phyloP scores from a whole-genome alignment of 2,888 invertebrate species.

The Thumatha senex region DNA sequence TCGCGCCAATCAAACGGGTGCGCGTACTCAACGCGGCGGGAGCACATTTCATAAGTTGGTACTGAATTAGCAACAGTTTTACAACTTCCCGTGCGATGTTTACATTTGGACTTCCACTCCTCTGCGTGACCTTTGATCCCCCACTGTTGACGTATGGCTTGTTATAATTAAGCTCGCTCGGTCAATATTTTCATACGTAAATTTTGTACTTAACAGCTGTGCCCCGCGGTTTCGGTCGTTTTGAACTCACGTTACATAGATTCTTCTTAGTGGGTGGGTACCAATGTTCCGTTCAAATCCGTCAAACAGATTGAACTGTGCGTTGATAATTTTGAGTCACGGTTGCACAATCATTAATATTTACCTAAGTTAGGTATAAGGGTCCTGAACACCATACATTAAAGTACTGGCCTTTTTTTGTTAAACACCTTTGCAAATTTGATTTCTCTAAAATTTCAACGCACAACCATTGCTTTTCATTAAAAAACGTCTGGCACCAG shows the following conservation, averaged over 20 bases:
- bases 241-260: too few species aligned
- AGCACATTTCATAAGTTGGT: conserved; percentile 24
- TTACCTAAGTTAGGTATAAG: too few species aligned
- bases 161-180: background rate
- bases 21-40: conserved; percentile 4
- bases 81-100: conserved; percentile 44
- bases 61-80: conserved; percentile 41
- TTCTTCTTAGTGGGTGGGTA: too few species aligned
- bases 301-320: too few species aligned
- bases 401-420: background rate
- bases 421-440: background rate
- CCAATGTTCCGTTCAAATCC: too few species aligned
- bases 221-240: too few species aligned
- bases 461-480: background rate
- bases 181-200: too few species aligned
- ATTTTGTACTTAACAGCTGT: too few species aligned
- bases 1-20: conserved; percentile 13
- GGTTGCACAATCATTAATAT: too few species aligned
- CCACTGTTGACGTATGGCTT: too few species aligned
- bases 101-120: conserved; percentile 40
- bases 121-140: conserved; percentile 10
- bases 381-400: too few species aligned
- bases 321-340: too few species aligned
- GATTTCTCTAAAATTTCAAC: background rate
- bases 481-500: background rate